Evolutionary conservation across 2,888 invertebrate species (phyloP).

Genomic region (Chesias legatella): DNA sequence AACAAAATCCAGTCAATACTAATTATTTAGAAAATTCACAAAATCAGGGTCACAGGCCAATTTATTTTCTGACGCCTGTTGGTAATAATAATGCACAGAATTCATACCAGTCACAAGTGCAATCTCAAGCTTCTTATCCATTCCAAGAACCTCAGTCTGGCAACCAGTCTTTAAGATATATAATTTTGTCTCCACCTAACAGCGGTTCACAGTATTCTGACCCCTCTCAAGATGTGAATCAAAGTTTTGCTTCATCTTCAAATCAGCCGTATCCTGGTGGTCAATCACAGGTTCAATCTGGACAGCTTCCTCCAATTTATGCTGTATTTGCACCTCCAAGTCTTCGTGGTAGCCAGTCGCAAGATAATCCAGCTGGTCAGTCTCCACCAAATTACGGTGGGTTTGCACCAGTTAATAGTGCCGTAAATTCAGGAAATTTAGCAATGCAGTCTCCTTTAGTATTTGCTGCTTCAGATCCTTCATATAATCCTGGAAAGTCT

Average conservation of each 20-base stretch:
- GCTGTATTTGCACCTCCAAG: not conserved
- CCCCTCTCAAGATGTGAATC: conserved; percentile 2
- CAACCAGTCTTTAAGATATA: conserved; percentile 2
- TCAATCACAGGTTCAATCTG: conserved; percentile 5
- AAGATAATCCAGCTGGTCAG: conserved; percentile 1
- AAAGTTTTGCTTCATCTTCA: conserved; percentile 4
- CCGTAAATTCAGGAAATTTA: not conserved
- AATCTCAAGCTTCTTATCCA: conserved; percentile 3
- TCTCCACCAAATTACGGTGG: conserved; percentile 4
- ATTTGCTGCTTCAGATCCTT: not conserved
- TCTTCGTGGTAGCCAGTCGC: conserved; percentile 5
- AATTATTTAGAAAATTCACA: conserved; percentile 4
- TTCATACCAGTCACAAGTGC: conserved; percentile 1
- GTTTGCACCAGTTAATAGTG: conserved; percentile 3
- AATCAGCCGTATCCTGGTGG: conserved; percentile 8
- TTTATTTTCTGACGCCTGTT: conserved; percentile 7
- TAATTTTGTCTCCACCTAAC: conserved; percentile 1
- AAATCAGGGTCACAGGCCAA: conserved; percentile 9
- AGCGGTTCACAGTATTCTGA: conserved; percentile 4
- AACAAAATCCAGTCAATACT: conserved; percentile 4
- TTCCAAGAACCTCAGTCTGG: conserved; percentile 9
- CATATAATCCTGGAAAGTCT: conserved; percentile 4
- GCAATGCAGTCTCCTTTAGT: not conserved
- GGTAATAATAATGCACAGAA: conserved; percentile 6
- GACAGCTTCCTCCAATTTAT: conserved; percentile 4